Base-by-base conservation (phyloP, 2,113 vertebrate genomes). In the Peromyscus polionotus region DNA sequence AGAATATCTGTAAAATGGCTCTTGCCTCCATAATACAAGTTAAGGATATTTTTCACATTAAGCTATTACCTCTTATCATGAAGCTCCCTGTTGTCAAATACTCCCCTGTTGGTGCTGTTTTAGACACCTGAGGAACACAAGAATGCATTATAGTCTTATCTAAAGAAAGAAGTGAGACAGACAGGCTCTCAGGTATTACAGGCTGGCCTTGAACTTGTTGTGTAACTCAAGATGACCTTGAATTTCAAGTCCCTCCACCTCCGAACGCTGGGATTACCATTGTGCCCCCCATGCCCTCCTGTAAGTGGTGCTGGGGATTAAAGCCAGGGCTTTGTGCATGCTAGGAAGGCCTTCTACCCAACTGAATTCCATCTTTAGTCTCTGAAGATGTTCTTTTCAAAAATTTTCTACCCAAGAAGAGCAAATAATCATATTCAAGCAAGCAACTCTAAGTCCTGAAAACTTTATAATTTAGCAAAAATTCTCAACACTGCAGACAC, bases 81-180 rank as follows among this genome's bases (percentile, higher is more conserved):
- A 99, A 99, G 97, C 99, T 99, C 91, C 99, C 99, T 48, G 99
- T 99, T 57, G 99, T 99, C 98, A 99, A 98, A 94, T 99, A 99
- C 90, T 99, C 99, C 98, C 99, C 99, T 0, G 99, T 99, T 31
- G 99, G 99, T 39, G 99, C 99, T 0, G 99, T 99, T 98, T 99
- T 99, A 72, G 99, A 99, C 70, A 99, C 99, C 99, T 99, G 95
- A 70, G 83, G 61, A 84, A 95, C 26, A 98, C 10, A 90, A 57
- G 8, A n/a, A 96, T 28, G 84, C n/a, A 63, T 65, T 48, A 65
- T 12, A 65, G 5, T 95, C 22, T 63, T 72, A 39, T 31, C 72
- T 77, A 48, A 42, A 95, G 19, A 70, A 31, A 87, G 5, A 63
- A 63, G 8, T 68, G 39, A 87, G 31, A 51, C 42, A 87, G 61